Evolutionary conservation across 2,888 invertebrate genomes (phyloP).

Genomic region (Brenthis daphne): DNA sequence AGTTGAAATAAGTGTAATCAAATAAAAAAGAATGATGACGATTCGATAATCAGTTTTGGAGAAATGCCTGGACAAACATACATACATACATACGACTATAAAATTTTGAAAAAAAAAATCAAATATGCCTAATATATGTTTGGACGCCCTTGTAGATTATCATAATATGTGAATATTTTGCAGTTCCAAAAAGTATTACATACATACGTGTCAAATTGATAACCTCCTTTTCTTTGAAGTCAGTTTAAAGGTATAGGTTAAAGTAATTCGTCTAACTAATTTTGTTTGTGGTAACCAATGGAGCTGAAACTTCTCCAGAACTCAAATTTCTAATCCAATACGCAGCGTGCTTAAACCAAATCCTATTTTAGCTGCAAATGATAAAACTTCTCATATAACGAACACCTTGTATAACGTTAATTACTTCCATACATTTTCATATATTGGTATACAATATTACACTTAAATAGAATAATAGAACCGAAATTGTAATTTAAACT

Average conservation of each 20-base stretch:
- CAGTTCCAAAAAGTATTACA: too few species aligned
- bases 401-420: slow-evolving; percentile 32
- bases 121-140: too few species aligned
- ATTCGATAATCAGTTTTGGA: too few species aligned
- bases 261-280: slow-evolving; percentile 1
- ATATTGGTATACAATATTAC: slow-evolving; percentile 5
- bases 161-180: too few species aligned
- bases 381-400: slow-evolving; percentile 34
- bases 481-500: slow-evolving; percentile 1
- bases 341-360: slow-evolving; percentile 9
- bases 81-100: too few species aligned
- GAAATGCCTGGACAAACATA: too few species aligned
- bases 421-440: slow-evolving; percentile 6
- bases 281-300: slow-evolving; percentile 3
- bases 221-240: too few species aligned
- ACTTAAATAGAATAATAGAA: slow-evolving; percentile 11
- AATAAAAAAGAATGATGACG: too few species aligned
- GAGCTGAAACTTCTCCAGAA: slow-evolving; percentile 21
- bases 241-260: not conserved
- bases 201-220: too few species aligned
- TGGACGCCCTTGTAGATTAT: too few species aligned
- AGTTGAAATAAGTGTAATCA: too few species aligned
- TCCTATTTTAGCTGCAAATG: slow-evolving; percentile 18
- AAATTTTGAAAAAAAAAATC: too few species aligned
- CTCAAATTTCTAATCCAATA: slow-evolving; percentile 29